Conservation (phyloP, 2,113 vertebrate species). For the Rhegmatorhina hoffmannsi region DNA sequence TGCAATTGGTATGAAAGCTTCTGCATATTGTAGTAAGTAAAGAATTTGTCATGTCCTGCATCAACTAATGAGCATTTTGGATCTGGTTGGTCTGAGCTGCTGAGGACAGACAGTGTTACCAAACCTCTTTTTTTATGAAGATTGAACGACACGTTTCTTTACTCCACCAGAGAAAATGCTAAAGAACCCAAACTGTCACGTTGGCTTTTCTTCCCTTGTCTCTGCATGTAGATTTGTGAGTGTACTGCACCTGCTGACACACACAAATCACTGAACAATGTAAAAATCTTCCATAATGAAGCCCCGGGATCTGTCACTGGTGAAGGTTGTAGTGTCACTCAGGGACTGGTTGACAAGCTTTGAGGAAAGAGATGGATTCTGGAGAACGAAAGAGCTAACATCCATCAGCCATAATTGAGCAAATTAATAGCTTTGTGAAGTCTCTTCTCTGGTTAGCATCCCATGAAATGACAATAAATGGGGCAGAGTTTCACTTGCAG, state of each 20-base stretch:
- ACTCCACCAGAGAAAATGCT: background rate
- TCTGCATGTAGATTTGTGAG: background rate
- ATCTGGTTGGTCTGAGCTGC: background rate
- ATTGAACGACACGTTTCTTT: background rate
- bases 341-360: conserved; percentile 44
- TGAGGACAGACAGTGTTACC: background rate
- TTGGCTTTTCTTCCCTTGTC: background rate
- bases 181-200: background rate
- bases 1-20: background rate
- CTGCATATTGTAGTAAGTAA: background rate
- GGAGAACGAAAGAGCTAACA: background rate
- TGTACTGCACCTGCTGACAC: background rate
- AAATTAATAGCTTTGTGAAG: conserved; percentile 55
- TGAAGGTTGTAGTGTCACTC: conserved; percentile 41
- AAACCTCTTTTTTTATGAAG: conserved; percentile 6
- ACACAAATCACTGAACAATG: conserved; percentile 14
- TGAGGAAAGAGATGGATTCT: conserved; percentile 21
- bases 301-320: background rate
- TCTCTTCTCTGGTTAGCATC: conserved; percentile 25
- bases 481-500: background rate
- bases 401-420: conserved; percentile 61
- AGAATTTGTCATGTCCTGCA: background rate
- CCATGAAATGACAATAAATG: conserved; percentile 21
- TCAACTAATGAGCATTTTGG: conserved; percentile 8
- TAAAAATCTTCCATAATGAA: conserved; percentile 29